These are phyloP conservation scores for Syrphus vitripennis DNA, from an alignment of 2,888 invertebrate species.

Conservation along the genomic window DNA sequence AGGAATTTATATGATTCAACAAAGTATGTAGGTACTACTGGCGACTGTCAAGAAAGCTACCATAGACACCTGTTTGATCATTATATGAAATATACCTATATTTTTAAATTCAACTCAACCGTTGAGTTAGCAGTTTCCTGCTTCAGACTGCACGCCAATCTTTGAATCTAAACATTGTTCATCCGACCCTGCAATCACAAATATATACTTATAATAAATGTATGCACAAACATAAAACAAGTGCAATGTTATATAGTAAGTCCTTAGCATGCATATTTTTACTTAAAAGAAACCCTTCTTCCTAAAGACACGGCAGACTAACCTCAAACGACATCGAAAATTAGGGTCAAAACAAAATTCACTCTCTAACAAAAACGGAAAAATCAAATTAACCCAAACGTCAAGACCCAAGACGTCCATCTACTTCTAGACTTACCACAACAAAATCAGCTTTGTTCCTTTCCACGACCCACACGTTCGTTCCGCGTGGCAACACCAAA, in stretches of 20 bases:
- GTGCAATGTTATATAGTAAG: not conserved
- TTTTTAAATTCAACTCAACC: too few relatives aligned
- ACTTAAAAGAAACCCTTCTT: conserved; percentile 18
- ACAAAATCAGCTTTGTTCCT: not conserved
- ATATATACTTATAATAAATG: not conserved
- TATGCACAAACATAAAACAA: not conserved
- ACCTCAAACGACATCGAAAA: not conserved
- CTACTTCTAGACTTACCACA: not conserved
- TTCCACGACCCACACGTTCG: conserved; percentile 50
- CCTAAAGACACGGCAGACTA: not conserved
- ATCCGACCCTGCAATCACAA: conserved; percentile 15
- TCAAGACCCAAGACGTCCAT: not conserved
- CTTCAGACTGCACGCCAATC: not conserved
- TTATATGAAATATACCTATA: too few relatives aligned
- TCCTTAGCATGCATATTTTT: not conserved
- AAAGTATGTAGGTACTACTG: too few relatives aligned
- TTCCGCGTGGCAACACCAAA: conserved; percentile 54
- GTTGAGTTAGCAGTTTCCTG: not conserved
- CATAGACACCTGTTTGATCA: too few relatives aligned
- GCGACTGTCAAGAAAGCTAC: too few relatives aligned
- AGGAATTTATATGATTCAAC: too few relatives aligned
- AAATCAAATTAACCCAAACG: conserved; percentile 35
- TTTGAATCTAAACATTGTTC: too few relatives aligned
- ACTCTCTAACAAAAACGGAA: conserved; percentile 22
- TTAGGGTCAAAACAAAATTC: not conserved